Conservation (phyloP, 1,140 invertebrate genomes). For the Carposina sasakii region DNA sequence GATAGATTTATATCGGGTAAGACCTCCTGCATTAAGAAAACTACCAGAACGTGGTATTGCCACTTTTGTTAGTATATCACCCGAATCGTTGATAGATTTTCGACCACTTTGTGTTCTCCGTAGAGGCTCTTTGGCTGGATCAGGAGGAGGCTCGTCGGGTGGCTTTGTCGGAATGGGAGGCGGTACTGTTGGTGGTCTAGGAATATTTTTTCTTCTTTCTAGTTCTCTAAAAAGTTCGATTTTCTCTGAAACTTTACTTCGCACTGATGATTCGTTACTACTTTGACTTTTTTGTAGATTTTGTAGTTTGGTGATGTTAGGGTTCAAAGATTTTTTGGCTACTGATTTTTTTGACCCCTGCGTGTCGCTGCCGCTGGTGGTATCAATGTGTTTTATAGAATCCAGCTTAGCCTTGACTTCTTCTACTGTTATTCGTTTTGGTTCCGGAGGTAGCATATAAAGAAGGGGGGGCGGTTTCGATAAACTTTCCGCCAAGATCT, state of each 20-base stretch:
- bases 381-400: constrained; percentile 59
- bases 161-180: constrained; percentile 67
- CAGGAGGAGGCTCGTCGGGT: constrained; percentile 28
- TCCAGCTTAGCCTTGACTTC: constrained; percentile 73
- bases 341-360: constrained; percentile 59
- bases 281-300: constrained; percentile 40
- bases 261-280: constrained; percentile 62
- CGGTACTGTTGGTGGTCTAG: constrained; percentile 62
- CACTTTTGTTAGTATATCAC: constrained; percentile 87
- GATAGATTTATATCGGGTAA: constrained; percentile 79
- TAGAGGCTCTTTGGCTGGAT: constrained; percentile 55
- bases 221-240: constrained; percentile 71
- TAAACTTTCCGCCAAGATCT: constrained; percentile 34
- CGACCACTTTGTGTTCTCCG: constrained; percentile 66
- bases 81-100: constrained; percentile 69
- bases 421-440: constrained; percentile 68
- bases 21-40: constrained; percentile 84
- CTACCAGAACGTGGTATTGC: constrained; percentile 87
- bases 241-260: constrained; percentile 69
- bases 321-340: constrained; percentile 45
- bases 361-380: constrained; percentile 51
- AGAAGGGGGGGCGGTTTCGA: constrained; percentile 34
- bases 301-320: constrained; percentile 28
- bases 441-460: constrained; percentile 45
- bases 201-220: constrained; percentile 68